Evolutionary conservation across 92 coral and sea anemone species (phyloP).

Genomic region (Parazoanthus darwini): DNA sequence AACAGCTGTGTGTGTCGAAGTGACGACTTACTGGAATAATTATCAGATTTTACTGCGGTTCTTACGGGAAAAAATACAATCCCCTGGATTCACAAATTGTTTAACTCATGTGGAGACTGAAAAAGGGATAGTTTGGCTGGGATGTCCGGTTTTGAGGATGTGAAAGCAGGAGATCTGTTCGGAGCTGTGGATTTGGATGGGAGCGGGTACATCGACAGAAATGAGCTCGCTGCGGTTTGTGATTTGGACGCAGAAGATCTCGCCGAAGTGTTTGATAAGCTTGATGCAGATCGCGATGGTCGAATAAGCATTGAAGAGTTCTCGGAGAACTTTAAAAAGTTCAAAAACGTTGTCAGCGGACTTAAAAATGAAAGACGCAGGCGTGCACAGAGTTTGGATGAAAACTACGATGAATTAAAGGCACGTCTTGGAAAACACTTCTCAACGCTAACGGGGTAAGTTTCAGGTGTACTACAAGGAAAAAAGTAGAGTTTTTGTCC

Average conservation of each 20-base stretch:
- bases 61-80: slow-evolving; percentile 24
- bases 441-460: slow-evolving; percentile 77
- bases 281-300: slow-evolving; percentile 92
- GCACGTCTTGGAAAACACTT: slow-evolving; percentile 73
- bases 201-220: slow-evolving; percentile 90
- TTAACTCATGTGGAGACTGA: slow-evolving; percentile 37
- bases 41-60: slow-evolving; percentile 56
- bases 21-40: slow-evolving; percentile 76
- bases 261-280: slow-evolving; percentile 85
- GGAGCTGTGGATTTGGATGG: slow-evolving; percentile 95
- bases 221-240: slow-evolving; percentile 97
- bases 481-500: background rate
- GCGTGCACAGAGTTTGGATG: slow-evolving; percentile 61
- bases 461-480: background rate
- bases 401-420: slow-evolving; percentile 67
- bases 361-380: slow-evolving; percentile 69
- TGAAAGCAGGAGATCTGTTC: slow-evolving; percentile 80
- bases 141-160: slow-evolving; percentile 74
- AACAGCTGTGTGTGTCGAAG: slow-evolving; percentile 89
- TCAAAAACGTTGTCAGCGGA: slow-evolving; percentile 82
- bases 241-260: slow-evolving; percentile 89
- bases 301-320: slow-evolving; percentile 96
- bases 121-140: slow-evolving; percentile 41
- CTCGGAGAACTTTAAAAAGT: slow-evolving; percentile 91
- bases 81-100: slow-evolving; percentile 10